phyloP scores from a whole-genome alignment of 2,113 vertebrate species.

The Chamaea fasciata region DNA sequence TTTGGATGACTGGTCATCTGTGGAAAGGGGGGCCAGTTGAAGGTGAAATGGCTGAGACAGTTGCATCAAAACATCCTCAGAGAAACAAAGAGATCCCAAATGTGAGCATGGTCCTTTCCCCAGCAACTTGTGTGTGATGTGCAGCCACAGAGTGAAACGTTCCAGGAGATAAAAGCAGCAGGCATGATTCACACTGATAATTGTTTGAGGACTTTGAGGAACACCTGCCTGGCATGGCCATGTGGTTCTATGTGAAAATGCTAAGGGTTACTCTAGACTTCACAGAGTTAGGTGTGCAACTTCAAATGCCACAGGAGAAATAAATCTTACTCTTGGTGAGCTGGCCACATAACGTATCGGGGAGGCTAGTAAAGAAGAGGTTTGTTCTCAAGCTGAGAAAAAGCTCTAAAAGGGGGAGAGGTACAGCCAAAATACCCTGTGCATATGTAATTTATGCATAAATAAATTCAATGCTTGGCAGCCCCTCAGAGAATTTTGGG shows the following conservation, averaged over 20 bases:
- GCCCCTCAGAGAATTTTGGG: background rate
- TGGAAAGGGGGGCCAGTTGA: background rate
- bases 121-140: background rate
- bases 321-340: background rate
- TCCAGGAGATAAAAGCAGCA: background rate
- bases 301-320: background rate
- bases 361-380: background rate
- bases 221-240: background rate
- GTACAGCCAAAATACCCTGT: background rate
- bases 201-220: background rate
- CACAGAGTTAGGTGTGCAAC: background rate
- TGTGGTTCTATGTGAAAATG: background rate
- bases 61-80: background rate
- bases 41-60: constrained; percentile 24
- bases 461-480: background rate
- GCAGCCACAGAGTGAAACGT: background rate
- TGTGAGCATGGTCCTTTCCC: background rate
- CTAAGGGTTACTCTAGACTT: background rate
- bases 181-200: background rate
- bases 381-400: background rate
- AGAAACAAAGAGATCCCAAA: background rate
- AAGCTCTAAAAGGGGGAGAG: background rate
- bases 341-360: background rate
- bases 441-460: background rate
- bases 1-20: constrained; percentile 37